These are phyloP conservation scores for Enteromius thamalakanensis DNA, from an alignment of 2,797 vertebrate species.

Conservation along the genomic window DNA sequence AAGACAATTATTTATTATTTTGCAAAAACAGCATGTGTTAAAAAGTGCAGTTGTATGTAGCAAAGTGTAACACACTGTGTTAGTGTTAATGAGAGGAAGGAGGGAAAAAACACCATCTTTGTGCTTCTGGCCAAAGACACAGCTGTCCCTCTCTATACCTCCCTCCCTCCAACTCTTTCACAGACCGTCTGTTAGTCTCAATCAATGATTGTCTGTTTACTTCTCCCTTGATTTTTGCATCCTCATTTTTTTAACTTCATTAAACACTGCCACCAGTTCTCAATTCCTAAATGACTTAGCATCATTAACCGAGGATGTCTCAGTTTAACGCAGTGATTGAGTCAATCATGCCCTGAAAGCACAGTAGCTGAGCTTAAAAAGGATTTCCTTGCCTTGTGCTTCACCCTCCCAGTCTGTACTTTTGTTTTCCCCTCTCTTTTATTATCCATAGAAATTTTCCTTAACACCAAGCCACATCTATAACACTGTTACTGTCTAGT, in stretches of 20 bases:
- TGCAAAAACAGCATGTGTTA: neutral
- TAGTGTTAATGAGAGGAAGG: conserved; percentile 35
- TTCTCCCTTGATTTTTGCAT: conserved; percentile 36
- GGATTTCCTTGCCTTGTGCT: neutral
- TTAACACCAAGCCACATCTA: conserved; percentile 54
- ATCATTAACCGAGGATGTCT: neutral
- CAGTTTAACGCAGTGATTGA: neutral
- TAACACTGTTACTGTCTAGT: conserved; percentile 10
- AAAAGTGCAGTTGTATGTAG: conserved; percentile 1
- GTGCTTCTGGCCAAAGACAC: conserved; percentile 44
- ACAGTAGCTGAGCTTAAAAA: neutral
- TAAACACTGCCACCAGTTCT: neutral
- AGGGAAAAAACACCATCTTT: conserved; percentile 33
- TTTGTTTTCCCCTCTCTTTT: conserved; percentile 46
- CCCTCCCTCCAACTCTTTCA: conserved; percentile 37
- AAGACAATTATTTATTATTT: neutral
- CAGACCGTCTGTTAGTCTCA: conserved; percentile 46
- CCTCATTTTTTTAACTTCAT: conserved; percentile 15
- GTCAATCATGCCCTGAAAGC: neutral
- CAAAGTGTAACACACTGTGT: conserved; percentile 37
- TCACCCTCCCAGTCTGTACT: conserved; percentile 38
- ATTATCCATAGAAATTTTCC: conserved; percentile 66
- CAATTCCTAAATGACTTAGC: conserved; percentile 2
- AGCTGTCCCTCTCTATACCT: conserved; percentile 55
- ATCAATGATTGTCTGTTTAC: conserved; percentile 53